Base-by-base conservation (phyloP, 2,888 invertebrate species). In the Belgica antarctica region DNA sequence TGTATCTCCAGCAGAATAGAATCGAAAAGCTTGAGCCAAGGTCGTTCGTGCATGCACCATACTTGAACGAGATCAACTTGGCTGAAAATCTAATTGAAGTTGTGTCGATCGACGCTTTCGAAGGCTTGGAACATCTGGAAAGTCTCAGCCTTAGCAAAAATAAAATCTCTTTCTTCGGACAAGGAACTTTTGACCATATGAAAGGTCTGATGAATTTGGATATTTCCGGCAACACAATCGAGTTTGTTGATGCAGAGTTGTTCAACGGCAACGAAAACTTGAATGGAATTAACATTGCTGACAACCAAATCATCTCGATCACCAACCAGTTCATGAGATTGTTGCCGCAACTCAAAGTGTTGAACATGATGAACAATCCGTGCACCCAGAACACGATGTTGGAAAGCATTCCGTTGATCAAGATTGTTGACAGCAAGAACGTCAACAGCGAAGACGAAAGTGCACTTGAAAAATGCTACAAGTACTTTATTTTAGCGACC, bases 51-150 rank as follows among this genome's bases (percentile, higher is more conserved):
- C 31, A 34, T 27, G 52, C 68, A 8, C n/a, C 52, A 28, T 28
- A 68, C 15, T n/a, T 68, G 12, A 68, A 68, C 34, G 68, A 68
- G 27, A 68, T 68, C n/a, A 68, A 68, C 22, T 19, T 68, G 1
- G 25, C 22, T 19, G 28, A 68, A 2, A 68, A 68, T 34, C 24
- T 31, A n/a, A 68, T 68, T 57, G 52, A 52, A 22, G 22, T 52
- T 28, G 25, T 68, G 3, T 19, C 22, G 52, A 19, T 17, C 5
- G 28, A 52, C 22, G 68, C 68, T 31, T 68, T 68, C 34, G 12
- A 68, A n/a, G 22, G 27, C n/a, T 34, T 68, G 4, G 57, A 68
- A 22, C 52, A 68, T 57, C 52, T 68, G 5, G 68, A 68, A 52
- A 57, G 10, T 27, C 7, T 68, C 8, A 68, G 34, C 34, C 52